These are phyloP conservation scores for Rhinichthys klamathensis DNA, from an alignment of 2,113 vertebrate species.

Conservation along the genomic window DNA sequence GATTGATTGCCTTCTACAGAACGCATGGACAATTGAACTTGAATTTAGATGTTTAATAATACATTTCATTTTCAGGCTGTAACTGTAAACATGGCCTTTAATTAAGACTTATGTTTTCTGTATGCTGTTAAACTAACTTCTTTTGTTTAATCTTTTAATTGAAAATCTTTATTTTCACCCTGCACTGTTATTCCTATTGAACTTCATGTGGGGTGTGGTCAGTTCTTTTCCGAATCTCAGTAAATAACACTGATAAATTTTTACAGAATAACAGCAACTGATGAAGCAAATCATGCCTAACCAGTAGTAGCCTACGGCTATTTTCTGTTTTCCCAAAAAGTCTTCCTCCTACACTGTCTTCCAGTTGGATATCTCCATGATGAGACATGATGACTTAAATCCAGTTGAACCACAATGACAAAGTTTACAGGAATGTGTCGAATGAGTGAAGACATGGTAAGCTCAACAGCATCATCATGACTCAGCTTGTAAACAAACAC, in stretches of 20 bases:
- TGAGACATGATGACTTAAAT: not conserved
- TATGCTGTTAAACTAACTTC: too few relatives aligned
- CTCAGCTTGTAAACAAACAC: not conserved
- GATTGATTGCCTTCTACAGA: too few relatives aligned
- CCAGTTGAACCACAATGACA: not conserved
- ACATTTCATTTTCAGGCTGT: not conserved
- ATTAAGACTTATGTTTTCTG: not conserved
- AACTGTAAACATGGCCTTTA: not conserved
- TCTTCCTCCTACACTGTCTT: not conserved
- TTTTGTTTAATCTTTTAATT: not conserved
- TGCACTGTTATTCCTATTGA: not conserved
- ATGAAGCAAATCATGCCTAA: not conserved
- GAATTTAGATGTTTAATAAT: too few relatives aligned
- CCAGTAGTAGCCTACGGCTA: not conserved
- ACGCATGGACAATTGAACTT: too few relatives aligned
- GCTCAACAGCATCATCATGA: not conserved
- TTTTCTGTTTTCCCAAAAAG: not conserved
- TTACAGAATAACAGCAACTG: not conserved
- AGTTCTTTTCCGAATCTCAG: not conserved
- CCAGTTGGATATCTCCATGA: not conserved
- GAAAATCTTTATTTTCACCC: not conserved
- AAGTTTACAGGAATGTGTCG: too few relatives aligned
- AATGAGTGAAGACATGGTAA: too few relatives aligned
- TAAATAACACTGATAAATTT: not conserved
- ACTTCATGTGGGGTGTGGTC: not conserved